Evolutionary conservation across 2,113 vertebrate genomes (phyloP), one percentile per base, ranked within the genome.

Genomic region (Caloenas nicobarica): DNA sequence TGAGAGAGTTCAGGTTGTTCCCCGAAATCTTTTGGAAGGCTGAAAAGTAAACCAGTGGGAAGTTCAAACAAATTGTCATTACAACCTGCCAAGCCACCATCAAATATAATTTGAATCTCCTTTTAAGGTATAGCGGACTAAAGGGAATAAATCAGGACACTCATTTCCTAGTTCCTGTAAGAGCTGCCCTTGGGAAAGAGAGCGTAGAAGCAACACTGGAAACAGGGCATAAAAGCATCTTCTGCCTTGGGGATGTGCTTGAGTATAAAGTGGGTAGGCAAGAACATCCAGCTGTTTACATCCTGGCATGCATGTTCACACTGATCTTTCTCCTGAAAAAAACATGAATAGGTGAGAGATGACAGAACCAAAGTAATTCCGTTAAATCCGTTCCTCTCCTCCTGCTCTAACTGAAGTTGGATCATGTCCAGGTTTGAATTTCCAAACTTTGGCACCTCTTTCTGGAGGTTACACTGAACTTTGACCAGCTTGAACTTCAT

Each of bases 391-490:
- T 72, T 78, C 53, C 38, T 91, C n/a, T 71, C 62, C 81, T 95
- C 34, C 38, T 53, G 16, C 72, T 86, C 60, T 57, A 96, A 33
- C 80, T 81, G 86, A 95, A 78, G 81, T 5, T 95, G 88, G 77
- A 79, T 68, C 2, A 1, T 0, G 1, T 89, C 72, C 92, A 95
- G 72, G 46, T 91, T 42, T 84, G 53, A 86, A 69, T 80, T 93
- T 91, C 77, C 88, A 76, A 84, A 88, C 72, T 89, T 36, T 40
- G 82, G 65, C 83, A 89, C 29, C 40, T 68, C 82, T 92, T 94
- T 89, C 81, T 64, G 61, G 61, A 95, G 40, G 69, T 89, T 91
- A 61, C 57, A 53, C 54, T 84, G 83, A 87, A 86, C 86, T 96
- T 78, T 65, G 57, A 62, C 50, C 81, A 89, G 50, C 13, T 61